phyloP scores from a whole-genome alignment of 2,113 vertebrate genomes.

The Benitochromis conjunctus region DNA sequence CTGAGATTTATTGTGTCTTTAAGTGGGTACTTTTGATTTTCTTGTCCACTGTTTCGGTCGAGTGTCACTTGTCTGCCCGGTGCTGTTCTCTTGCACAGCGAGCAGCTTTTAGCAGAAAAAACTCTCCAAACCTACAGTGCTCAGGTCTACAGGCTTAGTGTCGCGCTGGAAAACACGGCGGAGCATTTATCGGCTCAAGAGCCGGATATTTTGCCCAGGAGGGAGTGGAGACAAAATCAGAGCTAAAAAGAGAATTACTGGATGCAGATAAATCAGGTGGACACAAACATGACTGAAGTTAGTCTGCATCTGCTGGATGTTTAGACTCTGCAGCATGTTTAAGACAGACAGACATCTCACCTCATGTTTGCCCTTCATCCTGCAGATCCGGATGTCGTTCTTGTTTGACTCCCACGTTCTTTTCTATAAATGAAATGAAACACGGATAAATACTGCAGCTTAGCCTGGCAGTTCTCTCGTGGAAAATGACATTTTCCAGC shows the following conservation, averaged over 20 bases:
- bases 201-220: background rate
- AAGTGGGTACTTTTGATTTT: background rate
- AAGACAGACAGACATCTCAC: conserved; percentile 51
- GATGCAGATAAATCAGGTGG: background rate
- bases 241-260: background rate
- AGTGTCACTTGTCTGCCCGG: background rate
- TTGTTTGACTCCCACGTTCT: conserved; percentile 91
- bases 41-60: background rate
- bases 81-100: background rate
- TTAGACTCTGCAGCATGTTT: background rate
- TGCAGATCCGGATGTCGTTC: conserved; percentile 91
- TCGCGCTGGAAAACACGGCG: background rate
- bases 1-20: background rate
- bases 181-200: background rate
- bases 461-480: background rate
- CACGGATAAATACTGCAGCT: background rate
- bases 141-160: background rate
- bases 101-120: background rate
- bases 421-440: conserved; percentile 72
- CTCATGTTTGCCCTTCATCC: conserved; percentile 96
- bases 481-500: background rate
- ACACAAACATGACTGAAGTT: background rate
- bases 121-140: background rate
- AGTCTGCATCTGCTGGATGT: background rate
- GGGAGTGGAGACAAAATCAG: background rate